Evolutionary conservation across 2,113 vertebrate species (phyloP).

Genomic region (Corythornis cristatus): DNA sequence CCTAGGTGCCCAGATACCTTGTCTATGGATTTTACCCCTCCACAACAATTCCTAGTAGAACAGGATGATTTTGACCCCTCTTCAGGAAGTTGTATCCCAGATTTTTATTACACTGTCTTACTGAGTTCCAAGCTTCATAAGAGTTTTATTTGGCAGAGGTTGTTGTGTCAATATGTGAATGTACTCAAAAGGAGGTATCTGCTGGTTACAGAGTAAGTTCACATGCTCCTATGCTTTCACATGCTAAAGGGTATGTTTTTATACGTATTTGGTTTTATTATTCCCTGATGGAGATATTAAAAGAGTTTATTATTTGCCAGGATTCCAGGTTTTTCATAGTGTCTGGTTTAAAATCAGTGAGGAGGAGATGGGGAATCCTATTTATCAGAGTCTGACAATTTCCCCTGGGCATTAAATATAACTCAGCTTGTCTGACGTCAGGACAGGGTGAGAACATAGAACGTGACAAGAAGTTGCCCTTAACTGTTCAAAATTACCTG

Average conservation of each 20-base stretch:
- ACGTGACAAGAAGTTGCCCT: background rate
- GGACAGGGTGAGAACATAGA: background rate
- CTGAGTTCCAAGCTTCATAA: conserved; percentile 6
- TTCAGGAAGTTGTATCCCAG: conserved; percentile 9
- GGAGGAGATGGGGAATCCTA: background rate
- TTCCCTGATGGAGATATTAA: conserved; percentile 33
- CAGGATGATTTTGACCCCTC: background rate
- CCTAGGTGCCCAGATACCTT: background rate
- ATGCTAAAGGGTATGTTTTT: conserved; percentile 32
- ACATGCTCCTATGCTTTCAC: conserved; percentile 39
- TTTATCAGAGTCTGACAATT: background rate
- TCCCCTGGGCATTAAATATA: background rate
- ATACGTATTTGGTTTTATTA: conserved; percentile 29
- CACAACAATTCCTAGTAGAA: background rate
- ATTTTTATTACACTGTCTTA: conserved; percentile 42
- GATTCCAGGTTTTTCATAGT: background rate
- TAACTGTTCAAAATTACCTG: background rate
- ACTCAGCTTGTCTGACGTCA: background rate
- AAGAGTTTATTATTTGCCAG: conserved; percentile 20
- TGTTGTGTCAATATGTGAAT: conserved; percentile 47
- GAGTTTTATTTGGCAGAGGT: conserved; percentile 27
- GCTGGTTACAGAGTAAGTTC: conserved; percentile 22
- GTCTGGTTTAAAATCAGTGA: conserved; percentile 24
- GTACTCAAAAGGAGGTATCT: conserved; percentile 40
- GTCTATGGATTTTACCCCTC: background rate